Percentiles rank a stretch among this genome's conserved stretches.
These are phyloP conservation scores for Darevskia nairensis DNA, from an alignment of 2,797 vertebrate species.

Conservation along the genomic window DNA sequence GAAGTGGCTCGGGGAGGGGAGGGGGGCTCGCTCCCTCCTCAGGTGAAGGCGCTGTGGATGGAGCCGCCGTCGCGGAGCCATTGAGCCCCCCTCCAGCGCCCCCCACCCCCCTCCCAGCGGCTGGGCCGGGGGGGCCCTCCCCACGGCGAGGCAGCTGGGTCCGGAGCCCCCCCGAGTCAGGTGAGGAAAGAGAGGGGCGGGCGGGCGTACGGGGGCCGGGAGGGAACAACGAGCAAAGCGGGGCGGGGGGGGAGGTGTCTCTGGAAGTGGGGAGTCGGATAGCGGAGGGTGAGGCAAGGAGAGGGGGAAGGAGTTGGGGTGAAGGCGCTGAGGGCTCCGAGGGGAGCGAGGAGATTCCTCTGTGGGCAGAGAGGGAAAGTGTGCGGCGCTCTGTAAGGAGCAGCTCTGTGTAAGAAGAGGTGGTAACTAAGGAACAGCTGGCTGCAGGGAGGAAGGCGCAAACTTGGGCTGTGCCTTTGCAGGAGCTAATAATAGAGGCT, in stretches of 20 bases:
- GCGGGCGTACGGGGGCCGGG: slow-evolving; percentile 41
- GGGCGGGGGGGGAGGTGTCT: background rate
- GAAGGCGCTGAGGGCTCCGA: background rate
- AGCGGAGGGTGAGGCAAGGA: slow-evolving; percentile 1
- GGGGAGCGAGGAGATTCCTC: background rate
- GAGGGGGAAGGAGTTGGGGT: background rate
- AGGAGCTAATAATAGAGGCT: too few species aligned
- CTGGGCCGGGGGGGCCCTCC: slow-evolving; percentile 65
- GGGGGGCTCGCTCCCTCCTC: slow-evolving; percentile 70
- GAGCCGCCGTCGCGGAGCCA: slow-evolving; percentile 64
- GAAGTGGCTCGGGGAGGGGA: slow-evolving; percentile 75
- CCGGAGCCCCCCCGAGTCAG: slow-evolving; percentile 54
- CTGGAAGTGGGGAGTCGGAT: background rate
- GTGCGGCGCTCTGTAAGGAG: background rate
- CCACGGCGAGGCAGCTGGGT: background rate
- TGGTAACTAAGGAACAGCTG: slow-evolving; percentile 17
- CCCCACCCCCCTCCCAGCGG: slow-evolving; percentile 46
- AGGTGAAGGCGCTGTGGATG: slow-evolving; percentile 73
- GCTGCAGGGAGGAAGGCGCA: background rate
- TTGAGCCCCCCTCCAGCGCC: slow-evolving; percentile 51
- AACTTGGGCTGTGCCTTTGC: slow-evolving; percentile 9
- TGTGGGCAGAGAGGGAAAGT: background rate
- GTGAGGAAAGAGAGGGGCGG: slow-evolving; percentile 57
- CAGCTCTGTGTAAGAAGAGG: slow-evolving; percentile 22
- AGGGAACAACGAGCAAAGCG: slow-evolving; percentile 36